Evolutionary conservation across 2,113 vertebrate species (phyloP).

Genomic region (Noturus placidus): DNA sequence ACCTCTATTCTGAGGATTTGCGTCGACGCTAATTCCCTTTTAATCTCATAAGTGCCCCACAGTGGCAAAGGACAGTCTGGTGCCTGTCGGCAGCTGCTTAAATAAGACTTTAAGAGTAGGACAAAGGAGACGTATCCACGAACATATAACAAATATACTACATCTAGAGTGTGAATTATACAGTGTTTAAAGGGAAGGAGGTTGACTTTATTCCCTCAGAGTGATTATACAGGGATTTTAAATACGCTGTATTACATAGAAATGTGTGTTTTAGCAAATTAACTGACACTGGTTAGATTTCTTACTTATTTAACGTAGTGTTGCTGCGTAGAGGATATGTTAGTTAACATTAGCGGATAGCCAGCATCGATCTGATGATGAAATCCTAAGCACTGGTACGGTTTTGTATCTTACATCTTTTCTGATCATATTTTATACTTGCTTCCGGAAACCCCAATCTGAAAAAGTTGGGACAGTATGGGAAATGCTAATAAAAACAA

Average conservation of each 20-base stretch:
- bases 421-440: not conserved
- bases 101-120: constrained; percentile 50
- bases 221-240: not conserved
- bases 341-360: not conserved
- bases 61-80: constrained; percentile 58
- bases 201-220: not conserved
- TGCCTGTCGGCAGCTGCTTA: constrained; percentile 54
- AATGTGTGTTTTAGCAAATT: not conserved
- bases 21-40: constrained; percentile 71
- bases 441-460: not conserved
- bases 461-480: too few relatives aligned
- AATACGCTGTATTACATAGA: not conserved
- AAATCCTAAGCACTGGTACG: not conserved
- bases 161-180: not conserved
- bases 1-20: constrained; percentile 56
- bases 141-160: not conserved
- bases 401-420: not conserved
- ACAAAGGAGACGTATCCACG: constrained; percentile 20
- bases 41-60: constrained; percentile 72
- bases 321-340: too few relatives aligned
- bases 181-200: not conserved
- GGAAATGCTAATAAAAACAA: too few relatives aligned
- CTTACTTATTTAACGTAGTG: not conserved
- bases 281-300: too few relatives aligned
- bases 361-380: not conserved